Conservation (phyloP, 2,888 invertebrate genomes). For the Leptopilina syphax region DNA sequence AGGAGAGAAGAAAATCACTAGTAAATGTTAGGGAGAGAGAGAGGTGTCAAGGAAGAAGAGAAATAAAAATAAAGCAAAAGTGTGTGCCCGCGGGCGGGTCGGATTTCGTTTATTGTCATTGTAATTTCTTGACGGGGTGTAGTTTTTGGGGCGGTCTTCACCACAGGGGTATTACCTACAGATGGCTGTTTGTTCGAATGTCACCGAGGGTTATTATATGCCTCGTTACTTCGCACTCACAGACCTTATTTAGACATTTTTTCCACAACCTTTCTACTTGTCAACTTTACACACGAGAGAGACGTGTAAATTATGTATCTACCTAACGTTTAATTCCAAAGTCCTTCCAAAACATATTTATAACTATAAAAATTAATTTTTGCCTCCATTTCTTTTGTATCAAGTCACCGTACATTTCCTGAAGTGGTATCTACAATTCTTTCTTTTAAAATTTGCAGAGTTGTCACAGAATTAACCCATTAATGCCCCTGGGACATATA, state of each 20-base stretch:
- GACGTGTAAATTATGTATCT: conserved; percentile 6
- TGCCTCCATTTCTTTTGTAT: background rate
- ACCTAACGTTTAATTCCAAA: conserved; percentile 11
- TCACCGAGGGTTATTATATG: conserved; percentile 75
- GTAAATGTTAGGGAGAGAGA: conserved; percentile 45
- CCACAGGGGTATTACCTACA: conserved; percentile 75
- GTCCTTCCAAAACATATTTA: background rate
- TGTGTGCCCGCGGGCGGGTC: conserved; percentile 75
- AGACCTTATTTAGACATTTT: conserved; percentile 64
- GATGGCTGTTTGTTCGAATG: conserved; percentile 76
- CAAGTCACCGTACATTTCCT: too few species aligned
- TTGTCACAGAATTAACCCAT: too few species aligned
- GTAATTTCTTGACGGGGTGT: conserved; percentile 74
- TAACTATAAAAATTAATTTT: background rate
- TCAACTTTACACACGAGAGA: conserved; percentile 39
- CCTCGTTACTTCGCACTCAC: conserved; percentile 71
- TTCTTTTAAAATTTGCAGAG: too few species aligned
- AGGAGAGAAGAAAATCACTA: conserved; percentile 18
- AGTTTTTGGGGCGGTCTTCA: conserved; percentile 76
- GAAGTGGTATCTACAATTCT: too few species aligned
- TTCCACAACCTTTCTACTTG: conserved; percentile 44
- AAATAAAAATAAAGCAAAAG: conserved; percentile 58
- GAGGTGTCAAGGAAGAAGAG: conserved; percentile 58
- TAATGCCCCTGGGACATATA: too few species aligned
- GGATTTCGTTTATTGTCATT: conserved; percentile 76